phyloP scores from a whole-genome alignment of 2,888 invertebrate genomes.

The Philereme vetulata region DNA sequence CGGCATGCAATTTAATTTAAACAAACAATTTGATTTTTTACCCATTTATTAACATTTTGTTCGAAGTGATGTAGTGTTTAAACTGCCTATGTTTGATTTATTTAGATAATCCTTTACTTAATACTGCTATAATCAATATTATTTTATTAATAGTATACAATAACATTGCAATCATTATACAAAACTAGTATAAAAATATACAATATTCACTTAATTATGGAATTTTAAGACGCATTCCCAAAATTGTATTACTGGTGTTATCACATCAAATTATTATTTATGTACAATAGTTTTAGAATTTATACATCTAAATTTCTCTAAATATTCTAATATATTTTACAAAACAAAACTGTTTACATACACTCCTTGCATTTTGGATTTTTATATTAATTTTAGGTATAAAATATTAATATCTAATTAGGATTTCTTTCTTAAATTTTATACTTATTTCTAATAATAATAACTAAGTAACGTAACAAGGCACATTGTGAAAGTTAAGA shows the following conservation, averaged over 20 bases:
- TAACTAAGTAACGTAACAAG: constrained; percentile 47
- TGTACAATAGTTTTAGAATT: neutral
- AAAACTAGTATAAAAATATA: constrained; percentile 1
- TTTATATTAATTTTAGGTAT: constrained; percentile 12
- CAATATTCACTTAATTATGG: neutral
- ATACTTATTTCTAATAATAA: constrained; percentile 23
- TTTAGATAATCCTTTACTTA: neutral
- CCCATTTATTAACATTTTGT: neutral
- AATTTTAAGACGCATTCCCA: neutral
- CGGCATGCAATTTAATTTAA: neutral
- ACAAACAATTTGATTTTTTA: neutral
- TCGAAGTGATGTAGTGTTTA: neutral
- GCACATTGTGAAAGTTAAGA: constrained; percentile 29
- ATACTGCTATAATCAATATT: constrained; percentile 3
- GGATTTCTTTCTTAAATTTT: constrained; percentile 27
- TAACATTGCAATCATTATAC: neutral
- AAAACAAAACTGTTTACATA: neutral
- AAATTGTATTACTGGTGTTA: constrained; percentile 2
- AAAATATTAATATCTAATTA: constrained; percentile 30
- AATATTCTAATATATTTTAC: neutral
- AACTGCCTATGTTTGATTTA: constrained; percentile 18
- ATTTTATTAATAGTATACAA: neutral
- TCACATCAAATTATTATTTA: neutral
- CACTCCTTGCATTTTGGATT: constrained; percentile 2
- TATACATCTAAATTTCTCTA: neutral